Evolutionary conservation across 2,113 vertebrate genomes (phyloP), one percentile per base, ranked within the genome.

Genomic region (Pelmatolapia mariae): DNA sequence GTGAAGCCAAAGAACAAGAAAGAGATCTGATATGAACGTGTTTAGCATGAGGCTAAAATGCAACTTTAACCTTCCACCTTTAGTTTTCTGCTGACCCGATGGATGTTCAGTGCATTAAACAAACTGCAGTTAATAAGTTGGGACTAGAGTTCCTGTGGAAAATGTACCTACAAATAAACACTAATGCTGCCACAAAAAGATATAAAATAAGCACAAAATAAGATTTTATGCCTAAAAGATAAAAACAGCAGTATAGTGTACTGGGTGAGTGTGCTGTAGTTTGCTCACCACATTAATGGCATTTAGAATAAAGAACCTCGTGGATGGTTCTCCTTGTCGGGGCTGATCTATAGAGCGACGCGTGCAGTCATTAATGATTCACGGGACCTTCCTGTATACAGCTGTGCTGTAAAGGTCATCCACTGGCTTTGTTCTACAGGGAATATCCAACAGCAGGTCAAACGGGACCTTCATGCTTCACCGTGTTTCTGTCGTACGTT

Each of bases 331-430:
- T 76, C 71, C 18, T 8, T 12, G 43, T 50, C 3, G 1, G 24
- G 10, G 71, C 40, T 31, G 24, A 50, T 50, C 71, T 12, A 50
- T 12, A 12, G 40, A 47, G 15, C 6, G 38, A 0, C 1, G 66
- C 8, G 9, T 73, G 22, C n/a, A 3, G 71, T 31, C 71, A 50
- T 50, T 18, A 76, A 76, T 76, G 43, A 76, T 76, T 76, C 24
- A 76, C 1, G 1, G 66, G 24, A 7, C 24, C 38, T 76, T 29
- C 40, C 40, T 76, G 43, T 47, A 8, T 26, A 71, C 66, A 71
- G 66, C 66, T 76, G 71, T 76, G 71, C 71, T 47, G 71, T 11
- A 18, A 76, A 76, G 71, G 71, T 76, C 24, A 29, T 76, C 71
- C 40, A 7, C 6, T 29, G 22, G 9, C 40, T 76, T 47, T 18